phyloP scores from a whole-genome alignment of 2,888 invertebrate species.

The Lomographa bimaculata region DNA sequence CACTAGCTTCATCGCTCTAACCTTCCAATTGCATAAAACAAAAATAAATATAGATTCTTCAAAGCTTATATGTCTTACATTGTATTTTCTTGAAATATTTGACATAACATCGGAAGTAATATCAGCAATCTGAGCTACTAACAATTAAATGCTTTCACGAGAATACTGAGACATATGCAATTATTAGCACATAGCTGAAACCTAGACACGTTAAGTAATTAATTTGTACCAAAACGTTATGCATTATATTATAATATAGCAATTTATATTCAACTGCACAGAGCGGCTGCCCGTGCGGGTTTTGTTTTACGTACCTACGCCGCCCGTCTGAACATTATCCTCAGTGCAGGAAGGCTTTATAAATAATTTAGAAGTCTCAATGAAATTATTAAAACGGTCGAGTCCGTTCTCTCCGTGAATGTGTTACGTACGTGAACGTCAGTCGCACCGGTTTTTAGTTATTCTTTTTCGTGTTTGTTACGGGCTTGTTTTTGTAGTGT shows the following conservation, averaged over 20 bases:
- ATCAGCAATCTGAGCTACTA: conserved; percentile 9
- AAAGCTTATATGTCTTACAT: too few species aligned
- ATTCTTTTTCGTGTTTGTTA: conserved; percentile 7
- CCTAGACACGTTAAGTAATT: conserved; percentile 46
- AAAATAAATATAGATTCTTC: too few species aligned
- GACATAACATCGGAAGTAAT: too few species aligned
- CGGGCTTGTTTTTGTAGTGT: conserved; percentile 2
- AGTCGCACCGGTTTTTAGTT: conserved; percentile 7
- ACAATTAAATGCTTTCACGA: conserved; percentile 15
- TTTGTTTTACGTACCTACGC: conserved; percentile 46
- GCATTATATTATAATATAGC: conserved; percentile 55
- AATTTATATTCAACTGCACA: conserved; percentile 59
- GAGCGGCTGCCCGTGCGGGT: conserved; percentile 34
- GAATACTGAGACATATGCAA: conserved; percentile 18
- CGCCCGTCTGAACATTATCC: conserved; percentile 35
- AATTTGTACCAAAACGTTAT: conserved; percentile 48
- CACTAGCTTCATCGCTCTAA: too few species aligned
- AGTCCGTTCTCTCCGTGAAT: conserved; percentile 27
- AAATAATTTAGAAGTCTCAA: conserved; percentile 46
- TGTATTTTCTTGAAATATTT: too few species aligned
- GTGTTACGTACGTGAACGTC: conserved; percentile 18
- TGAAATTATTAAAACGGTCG: conserved; percentile 42
- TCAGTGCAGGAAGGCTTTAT: conserved; percentile 35
- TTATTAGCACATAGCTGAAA: conserved; percentile 34
- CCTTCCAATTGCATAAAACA: too few species aligned